Evolutionary conservation across 2,113 vertebrate genomes (phyloP).

Genomic region (Gallinago jamesoni): DNA sequence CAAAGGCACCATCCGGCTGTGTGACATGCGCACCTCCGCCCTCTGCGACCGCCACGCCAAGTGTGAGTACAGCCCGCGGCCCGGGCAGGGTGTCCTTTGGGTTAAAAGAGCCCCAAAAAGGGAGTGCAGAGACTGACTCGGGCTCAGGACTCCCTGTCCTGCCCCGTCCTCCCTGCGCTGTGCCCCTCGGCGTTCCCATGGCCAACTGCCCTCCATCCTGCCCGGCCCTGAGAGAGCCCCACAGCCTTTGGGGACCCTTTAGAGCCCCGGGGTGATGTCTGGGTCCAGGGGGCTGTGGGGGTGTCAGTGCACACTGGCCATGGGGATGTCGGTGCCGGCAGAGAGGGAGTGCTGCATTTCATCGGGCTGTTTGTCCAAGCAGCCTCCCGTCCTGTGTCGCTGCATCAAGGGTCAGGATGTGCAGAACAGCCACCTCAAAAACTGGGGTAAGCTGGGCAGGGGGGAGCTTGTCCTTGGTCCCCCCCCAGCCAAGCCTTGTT

Average conservation of each 20-base stretch:
- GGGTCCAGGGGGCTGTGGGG: no score
- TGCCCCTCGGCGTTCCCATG: fast-evolving
- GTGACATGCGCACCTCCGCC: conserved; percentile 91
- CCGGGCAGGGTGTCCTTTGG: fast-evolving
- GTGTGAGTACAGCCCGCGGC: conserved; percentile 77
- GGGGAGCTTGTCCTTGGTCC: background rate
- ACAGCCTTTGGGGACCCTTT: background rate
- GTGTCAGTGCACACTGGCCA: fast-evolving
- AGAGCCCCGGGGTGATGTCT: background rate
- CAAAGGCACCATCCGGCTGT: conserved; percentile 94
- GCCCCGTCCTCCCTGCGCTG: fast-evolving
- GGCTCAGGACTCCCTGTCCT: background rate
- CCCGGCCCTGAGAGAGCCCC: fast-evolving
- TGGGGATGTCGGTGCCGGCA: background rate
- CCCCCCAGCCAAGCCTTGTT: background rate
- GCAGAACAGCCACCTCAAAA: background rate
- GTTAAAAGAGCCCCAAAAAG: background rate
- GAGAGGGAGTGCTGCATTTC: background rate
- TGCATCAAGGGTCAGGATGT: background rate
- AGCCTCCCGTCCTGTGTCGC: background rate
- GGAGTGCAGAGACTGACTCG: fast-evolving
- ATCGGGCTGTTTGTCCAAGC: background rate
- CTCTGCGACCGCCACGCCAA: conserved; percentile 95
- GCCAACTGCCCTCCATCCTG: background rate
- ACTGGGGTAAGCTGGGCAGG: background rate